Conservation (phyloP, 1,140 invertebrate genomes). For the Halictus rubicundus region DNA sequence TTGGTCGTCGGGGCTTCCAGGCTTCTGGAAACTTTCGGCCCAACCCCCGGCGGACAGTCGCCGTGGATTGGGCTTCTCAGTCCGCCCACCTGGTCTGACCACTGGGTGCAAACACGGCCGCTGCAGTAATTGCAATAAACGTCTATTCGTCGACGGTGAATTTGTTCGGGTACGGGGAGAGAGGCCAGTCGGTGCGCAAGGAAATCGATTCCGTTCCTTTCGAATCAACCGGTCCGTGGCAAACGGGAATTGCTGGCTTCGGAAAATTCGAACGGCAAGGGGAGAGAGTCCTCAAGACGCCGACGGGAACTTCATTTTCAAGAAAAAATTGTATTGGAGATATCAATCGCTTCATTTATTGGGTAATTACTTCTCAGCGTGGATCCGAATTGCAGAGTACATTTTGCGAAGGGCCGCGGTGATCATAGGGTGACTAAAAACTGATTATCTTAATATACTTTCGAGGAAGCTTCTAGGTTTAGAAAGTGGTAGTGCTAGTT, state of each 20-base stretch:
- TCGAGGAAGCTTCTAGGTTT: no score
- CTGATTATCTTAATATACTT: no score
- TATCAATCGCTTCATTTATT: no score
- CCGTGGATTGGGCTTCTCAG: constrained; percentile 68
- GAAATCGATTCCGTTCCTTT: constrained; percentile 38
- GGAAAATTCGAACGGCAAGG: not conserved
- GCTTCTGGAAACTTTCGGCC: constrained; percentile 71
- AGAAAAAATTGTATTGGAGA: no score
- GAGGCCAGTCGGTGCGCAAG: constrained; percentile 1
- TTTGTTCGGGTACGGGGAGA: constrained; percentile 35
- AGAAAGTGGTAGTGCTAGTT: no score
- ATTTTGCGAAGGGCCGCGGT: no score
- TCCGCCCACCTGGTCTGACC: constrained; percentile 61
- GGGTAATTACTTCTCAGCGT: no score
- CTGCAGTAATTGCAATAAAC: constrained; percentile 68
- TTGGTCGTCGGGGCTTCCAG: constrained; percentile 64
- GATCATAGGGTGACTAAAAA: no score
- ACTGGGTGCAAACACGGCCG: constrained; percentile 56
- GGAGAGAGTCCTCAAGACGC: not conserved
- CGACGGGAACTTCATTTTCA: no score
- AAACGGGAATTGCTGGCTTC: not conserved
- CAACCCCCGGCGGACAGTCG: constrained; percentile 60
- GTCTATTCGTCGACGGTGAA: constrained; percentile 52
- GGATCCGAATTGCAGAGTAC: no score
- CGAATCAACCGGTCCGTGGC: not conserved